These are phyloP conservation scores for Drosophila peninsularis DNA, from an alignment of 2,888 invertebrate genomes.

Conservation along the genomic window DNA sequence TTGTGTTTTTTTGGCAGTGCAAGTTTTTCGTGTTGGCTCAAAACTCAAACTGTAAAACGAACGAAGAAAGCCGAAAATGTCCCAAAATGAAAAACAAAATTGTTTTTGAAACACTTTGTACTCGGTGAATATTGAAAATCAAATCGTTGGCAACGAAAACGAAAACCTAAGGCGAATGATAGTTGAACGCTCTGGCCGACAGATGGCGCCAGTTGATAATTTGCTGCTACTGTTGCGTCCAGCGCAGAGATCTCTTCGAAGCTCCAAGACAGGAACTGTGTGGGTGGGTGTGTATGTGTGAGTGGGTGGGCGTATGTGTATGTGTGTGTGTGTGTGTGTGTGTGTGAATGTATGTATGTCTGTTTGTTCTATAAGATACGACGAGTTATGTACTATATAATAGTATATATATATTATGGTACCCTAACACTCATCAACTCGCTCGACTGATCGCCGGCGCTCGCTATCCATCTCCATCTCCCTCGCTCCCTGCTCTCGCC, in stretches of 20 bases:
- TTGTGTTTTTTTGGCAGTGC: slow-evolving; percentile 63
- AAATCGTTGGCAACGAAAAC: slow-evolving; percentile 13
- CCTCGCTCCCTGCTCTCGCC: slow-evolving; percentile 11
- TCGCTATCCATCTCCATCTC: not conserved
- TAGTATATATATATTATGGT: slow-evolving; percentile 63
- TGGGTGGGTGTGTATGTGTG: slow-evolving; percentile 8
- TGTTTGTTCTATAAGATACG: slow-evolving; percentile 60
- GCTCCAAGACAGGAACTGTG: slow-evolving; percentile 22
- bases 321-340: slow-evolving; percentile 25
- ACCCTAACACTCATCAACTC: slow-evolving; percentile 61
- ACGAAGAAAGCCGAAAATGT: not conserved
- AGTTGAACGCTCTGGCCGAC: slow-evolving; percentile 3
- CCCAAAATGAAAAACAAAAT: not conserved
- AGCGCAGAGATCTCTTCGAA: slow-evolving; percentile 50
- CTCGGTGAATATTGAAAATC: slow-evolving; percentile 2
- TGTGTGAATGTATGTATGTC: slow-evolving; percentile 33
- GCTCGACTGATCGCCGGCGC: slow-evolving; percentile 20
- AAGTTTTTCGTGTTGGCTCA: slow-evolving; percentile 52
- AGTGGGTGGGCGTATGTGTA: slow-evolving; percentile 13
- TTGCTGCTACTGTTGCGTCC: slow-evolving; percentile 38
- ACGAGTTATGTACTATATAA: slow-evolving; percentile 76
- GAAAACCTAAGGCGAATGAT: slow-evolving; percentile 7
- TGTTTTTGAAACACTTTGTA: not conserved
- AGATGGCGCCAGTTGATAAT: slow-evolving; percentile 22
- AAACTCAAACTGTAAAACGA: slow-evolving; percentile 37